Conservation (phyloP, 2,797 vertebrate species). For the Benthosema pterotum region DNA sequence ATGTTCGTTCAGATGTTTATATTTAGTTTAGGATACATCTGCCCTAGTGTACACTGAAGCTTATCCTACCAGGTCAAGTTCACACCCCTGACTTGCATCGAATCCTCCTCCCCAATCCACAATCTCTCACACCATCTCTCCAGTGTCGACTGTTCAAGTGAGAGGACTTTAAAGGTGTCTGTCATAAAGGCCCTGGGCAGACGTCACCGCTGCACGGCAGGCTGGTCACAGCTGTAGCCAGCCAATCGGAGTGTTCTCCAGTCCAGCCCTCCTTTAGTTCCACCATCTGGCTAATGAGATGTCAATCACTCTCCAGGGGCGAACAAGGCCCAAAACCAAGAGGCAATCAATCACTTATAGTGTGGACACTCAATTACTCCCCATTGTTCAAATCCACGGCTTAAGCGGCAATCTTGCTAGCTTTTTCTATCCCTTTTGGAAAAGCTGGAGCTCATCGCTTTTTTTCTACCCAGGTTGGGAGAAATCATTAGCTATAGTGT, state of each 20-base stretch:
- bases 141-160: constrained; percentile 10
- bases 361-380: constrained; percentile 59
- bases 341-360: constrained; percentile 66
- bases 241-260: constrained; percentile 50
- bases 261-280: constrained; percentile 57
- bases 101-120: constrained; percentile 12
- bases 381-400: constrained; percentile 52
- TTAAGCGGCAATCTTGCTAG: constrained; percentile 42
- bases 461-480: constrained; percentile 9
- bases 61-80: constrained; percentile 1
- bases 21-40: constrained; percentile 21
- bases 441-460: constrained; percentile 19
- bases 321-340: constrained; percentile 55
- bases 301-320: constrained; percentile 70
- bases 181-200: constrained; percentile 30
- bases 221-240: constrained; percentile 48
- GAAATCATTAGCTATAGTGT: constrained; percentile 33
- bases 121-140: constrained; percentile 5
- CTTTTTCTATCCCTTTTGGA: constrained; percentile 21
- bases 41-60: background rate
- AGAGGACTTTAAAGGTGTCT: constrained; percentile 29
- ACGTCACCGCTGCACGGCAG: constrained; percentile 44
- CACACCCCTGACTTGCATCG: constrained; percentile 13
- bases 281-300: constrained; percentile 80
- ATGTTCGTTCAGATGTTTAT: constrained; percentile 9